Evolutionary conservation across 2,888 invertebrate species (phyloP).

Genomic region (Leptarthrus brevirostris): DNA sequence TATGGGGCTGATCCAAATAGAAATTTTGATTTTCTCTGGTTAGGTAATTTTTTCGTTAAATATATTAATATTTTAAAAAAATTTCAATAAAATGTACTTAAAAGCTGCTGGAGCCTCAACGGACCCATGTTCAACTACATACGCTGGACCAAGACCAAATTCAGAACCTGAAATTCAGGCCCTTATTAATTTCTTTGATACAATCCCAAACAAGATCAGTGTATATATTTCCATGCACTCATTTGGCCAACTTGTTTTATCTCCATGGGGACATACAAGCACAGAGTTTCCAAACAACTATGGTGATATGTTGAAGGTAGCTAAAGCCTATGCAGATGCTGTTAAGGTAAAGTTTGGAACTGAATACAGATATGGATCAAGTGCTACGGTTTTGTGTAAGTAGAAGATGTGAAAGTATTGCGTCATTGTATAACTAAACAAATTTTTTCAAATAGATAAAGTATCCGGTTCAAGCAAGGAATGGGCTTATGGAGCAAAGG

Average conservation of each 20-base stretch:
- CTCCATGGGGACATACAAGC: conserved; percentile 71
- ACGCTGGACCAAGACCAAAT: conserved; percentile 70
- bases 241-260: conserved; percentile 73
- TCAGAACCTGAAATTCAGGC: conserved; percentile 71
- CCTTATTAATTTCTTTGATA: conserved; percentile 67
- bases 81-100: neutral
- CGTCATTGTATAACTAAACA: too few relatives aligned
- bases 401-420: too few relatives aligned
- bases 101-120: conserved; percentile 68
- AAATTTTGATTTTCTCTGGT: conserved; percentile 64
- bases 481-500: conserved; percentile 70
- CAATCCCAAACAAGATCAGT: conserved; percentile 61
- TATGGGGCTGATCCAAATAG: conserved; percentile 65
- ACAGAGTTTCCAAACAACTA: conserved; percentile 68
- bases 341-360: conserved; percentile 69
- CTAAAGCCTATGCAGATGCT: conserved; percentile 70
- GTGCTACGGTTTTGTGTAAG: conserved; percentile 72
- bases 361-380: conserved; percentile 69
- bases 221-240: conserved; percentile 74
- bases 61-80: too few relatives aligned
- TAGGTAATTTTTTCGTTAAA: too few relatives aligned
- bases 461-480: conserved; percentile 68
- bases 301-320: conserved; percentile 68
- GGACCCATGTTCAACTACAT: conserved; percentile 65
- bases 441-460: conserved; percentile 60